A percentile compares a stretch with the other conserved stretches of the same genome.
Evolutionary conservation across 2,113 vertebrate species (phyloP).

Genomic region (Bungarus multicinctus): DNA sequence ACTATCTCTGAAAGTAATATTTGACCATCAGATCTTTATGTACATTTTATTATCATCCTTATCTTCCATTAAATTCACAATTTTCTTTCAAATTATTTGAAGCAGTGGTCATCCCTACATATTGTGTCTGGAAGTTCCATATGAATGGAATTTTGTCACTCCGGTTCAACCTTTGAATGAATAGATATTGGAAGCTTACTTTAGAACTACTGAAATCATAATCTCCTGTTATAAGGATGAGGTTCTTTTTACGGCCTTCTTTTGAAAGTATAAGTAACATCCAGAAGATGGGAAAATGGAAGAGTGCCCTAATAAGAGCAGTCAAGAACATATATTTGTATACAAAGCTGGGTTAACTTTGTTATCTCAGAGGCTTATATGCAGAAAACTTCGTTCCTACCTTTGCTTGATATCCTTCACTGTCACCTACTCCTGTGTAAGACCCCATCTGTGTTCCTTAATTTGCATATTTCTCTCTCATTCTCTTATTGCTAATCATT

Average conservation of each 20-base stretch:
- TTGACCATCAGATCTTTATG: neutral
- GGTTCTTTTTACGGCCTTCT: neutral
- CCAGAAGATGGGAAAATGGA: neutral
- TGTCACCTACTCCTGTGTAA: neutral
- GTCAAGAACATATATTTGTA: neutral
- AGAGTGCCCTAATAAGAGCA: neutral
- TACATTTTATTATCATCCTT: neutral
- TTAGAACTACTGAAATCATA: neutral
- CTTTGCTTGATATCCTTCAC: neutral
- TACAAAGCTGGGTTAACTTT: neutral
- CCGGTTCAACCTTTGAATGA: neutral
- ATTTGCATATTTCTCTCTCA: neutral
- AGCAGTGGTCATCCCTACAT: neutral
- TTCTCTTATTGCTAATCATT: neutral
- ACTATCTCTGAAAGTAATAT: neutral
- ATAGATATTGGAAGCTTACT: neutral
- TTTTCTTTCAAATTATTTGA: neutral
- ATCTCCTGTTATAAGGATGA: neutral
- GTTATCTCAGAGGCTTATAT: neutral
- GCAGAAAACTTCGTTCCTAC: neutral
- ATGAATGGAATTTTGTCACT: neutral
- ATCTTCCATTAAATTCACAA: neutral
- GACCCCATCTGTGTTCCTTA: neutral
- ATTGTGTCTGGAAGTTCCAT: neutral
- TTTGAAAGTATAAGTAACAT: neutral